Evolutionary conservation across 2,113 vertebrate genomes (phyloP), one percentile per base, ranked within the genome.

Genomic region (Tympanuchus pallidicinctus): DNA sequence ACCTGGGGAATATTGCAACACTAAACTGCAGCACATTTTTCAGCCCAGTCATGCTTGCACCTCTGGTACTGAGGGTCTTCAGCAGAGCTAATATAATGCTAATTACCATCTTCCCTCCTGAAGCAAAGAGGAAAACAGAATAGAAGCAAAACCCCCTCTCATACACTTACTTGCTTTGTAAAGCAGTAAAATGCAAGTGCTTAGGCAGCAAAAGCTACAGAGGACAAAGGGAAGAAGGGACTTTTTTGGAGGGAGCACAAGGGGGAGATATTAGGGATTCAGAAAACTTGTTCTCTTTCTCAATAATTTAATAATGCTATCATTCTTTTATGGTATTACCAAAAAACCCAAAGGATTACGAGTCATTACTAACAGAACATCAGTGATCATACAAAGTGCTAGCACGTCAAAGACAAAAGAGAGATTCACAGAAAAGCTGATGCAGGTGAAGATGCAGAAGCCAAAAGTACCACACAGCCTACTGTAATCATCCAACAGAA

Each of bases 401-500:
- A 57, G 30, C 30, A 36, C 4, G 8, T 13, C 20, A 40, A 6
- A 1, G 27, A 48, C 50, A 61, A 52, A 27, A 48, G 22, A 60
- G 20, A 56, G 40, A 27, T 42, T 25, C 7, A 30, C n/a, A 61
- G 21, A 52, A 63, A 72, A 57, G 11, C 16, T 40, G 36, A 28
- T 7, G 24, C 11, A 57, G 24, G 16, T 0, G 0, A 81, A 64
- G 61, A 64, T 40, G 61, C 61, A 40, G 61, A 38, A 28, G 48
- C 24, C 48, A 30, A 14, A 0, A 0, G 27, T 20, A 66, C 40
- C 59, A 57, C 2, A 0, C 40, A 43, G n/a, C 25, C 30, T 38
- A 11, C 36, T 11, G 28, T 40, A 13, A 4, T 8, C 42, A 63
- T 4, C 25, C 48, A 47, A 42, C 10, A 3, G 0, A 1, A 36